These are phyloP conservation scores for Tetragonisca angustula DNA, from an alignment of 2,888 invertebrate genomes.

Conservation along the genomic window DNA sequence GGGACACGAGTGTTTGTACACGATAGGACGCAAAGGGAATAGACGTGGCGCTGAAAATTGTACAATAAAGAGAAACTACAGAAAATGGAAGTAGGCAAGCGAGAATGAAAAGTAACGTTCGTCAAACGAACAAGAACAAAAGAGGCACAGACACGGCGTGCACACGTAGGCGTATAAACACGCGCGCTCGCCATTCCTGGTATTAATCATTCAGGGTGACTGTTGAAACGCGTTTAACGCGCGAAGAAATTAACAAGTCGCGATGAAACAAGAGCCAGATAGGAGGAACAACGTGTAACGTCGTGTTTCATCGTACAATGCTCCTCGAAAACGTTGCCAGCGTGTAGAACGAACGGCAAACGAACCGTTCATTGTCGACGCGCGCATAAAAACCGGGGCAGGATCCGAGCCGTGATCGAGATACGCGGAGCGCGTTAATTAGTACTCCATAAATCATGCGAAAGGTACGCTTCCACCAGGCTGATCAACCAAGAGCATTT, in stretches of 20 bases:
- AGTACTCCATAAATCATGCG: slow-evolving; percentile 73
- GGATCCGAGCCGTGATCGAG: slow-evolving; percentile 53
- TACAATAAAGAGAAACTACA: background rate
- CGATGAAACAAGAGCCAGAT: slow-evolving; percentile 1
- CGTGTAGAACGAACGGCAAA: slow-evolving; percentile 41
- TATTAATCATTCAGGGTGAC: slow-evolving; percentile 17
- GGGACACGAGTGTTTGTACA: background rate
- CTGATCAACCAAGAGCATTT: slow-evolving; percentile 67
- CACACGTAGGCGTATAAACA: background rate
- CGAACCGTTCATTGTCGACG: slow-evolving; percentile 46
- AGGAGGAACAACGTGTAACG: slow-evolving; percentile 6
- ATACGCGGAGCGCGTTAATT: slow-evolving; percentile 68
- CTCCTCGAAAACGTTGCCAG: slow-evolving; percentile 28
- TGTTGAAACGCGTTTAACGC: background rate
- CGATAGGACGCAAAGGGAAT: background rate
- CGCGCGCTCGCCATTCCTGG: background rate
- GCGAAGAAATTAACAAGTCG: slow-evolving; percentile 21
- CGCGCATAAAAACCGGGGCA: slow-evolving; percentile 29
- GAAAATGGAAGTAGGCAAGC: background rate
- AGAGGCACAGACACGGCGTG: background rate
- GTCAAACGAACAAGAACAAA: slow-evolving; percentile 4
- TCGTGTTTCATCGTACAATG: slow-evolving; percentile 15
- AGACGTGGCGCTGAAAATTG: too few relatives aligned
- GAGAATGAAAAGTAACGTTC: background rate
- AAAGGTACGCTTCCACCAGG: slow-evolving; percentile 67